phyloP scores from a whole-genome alignment of 2,888 invertebrate species.

The Alentia gelatinosa region DNA sequence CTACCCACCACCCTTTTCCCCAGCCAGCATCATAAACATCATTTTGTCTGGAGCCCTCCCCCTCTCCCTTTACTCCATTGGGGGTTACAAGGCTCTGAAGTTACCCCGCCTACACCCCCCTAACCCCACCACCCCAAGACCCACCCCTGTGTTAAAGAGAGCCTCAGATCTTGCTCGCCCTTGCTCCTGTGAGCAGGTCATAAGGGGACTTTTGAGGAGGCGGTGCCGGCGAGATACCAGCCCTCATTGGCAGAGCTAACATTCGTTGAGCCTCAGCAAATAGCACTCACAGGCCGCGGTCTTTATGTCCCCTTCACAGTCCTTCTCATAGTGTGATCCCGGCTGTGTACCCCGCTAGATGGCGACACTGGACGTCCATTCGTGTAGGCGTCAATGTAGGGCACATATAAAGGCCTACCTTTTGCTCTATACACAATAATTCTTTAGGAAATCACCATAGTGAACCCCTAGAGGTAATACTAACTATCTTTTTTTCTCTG shows the following conservation, averaged over 20 bases:
- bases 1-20: too few relatives aligned
- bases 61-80: too few relatives aligned
- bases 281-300: background rate
- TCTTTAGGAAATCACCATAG: too few relatives aligned
- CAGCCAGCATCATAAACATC: too few relatives aligned
- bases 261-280: background rate
- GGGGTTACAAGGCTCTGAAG: too few relatives aligned
- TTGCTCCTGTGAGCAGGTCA: background rate
- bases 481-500: too few relatives aligned
- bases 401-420: background rate
- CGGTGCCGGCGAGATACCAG: background rate
- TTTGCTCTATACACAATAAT: too few relatives aligned
- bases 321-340: background rate
- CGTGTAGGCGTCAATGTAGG: too few relatives aligned
- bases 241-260: conserved; percentile 13
- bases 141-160: too few relatives aligned
- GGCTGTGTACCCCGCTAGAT: background rate
- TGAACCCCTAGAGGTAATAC: too few relatives aligned
- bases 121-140: background rate
- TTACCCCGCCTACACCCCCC: background rate
- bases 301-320: background rate
- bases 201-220: conserved; percentile 16
- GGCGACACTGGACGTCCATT: too few relatives aligned
- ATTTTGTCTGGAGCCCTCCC: too few relatives aligned
- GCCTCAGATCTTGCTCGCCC: background rate